These are phyloP conservation scores for Oligia latruncula DNA, from an alignment of 2,888 invertebrate genomes.

Conservation along the genomic window DNA sequence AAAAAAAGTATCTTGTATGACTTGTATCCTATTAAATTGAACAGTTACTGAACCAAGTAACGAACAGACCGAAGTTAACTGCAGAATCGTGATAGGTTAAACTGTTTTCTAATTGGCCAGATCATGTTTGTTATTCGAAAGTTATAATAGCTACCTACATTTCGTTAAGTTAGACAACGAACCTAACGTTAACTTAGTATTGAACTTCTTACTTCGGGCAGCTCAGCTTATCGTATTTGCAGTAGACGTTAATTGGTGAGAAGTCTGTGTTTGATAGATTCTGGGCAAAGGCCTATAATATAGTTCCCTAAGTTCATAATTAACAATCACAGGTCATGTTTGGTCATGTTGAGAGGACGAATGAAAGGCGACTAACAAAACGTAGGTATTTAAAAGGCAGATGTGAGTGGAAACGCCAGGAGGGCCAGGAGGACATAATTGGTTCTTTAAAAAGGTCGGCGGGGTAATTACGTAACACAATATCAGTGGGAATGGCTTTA, in stretches of 20 bases:
- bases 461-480: too few relatives aligned
- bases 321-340: not conserved
- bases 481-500: too few relatives aligned
- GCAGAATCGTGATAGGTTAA: conserved; percentile 62
- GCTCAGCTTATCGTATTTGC: conserved; percentile 8
- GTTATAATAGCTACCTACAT: conserved; percentile 40
- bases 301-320: not conserved
- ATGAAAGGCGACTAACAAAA: too few relatives aligned
- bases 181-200: not conserved
- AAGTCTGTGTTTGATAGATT: conserved; percentile 7
- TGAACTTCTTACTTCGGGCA: conserved; percentile 3
- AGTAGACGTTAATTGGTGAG: conserved; percentile 14
- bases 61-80: conserved; percentile 18
- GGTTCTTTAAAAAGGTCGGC: too few relatives aligned
- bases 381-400: too few relatives aligned
- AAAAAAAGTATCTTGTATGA: too few relatives aligned
- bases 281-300: not conserved
- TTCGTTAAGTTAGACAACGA: conserved; percentile 3
- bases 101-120: conserved; percentile 47
- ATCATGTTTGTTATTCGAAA: conserved; percentile 56
- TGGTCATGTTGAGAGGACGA: not conserved
- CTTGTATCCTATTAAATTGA: not conserved
- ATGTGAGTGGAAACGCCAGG: too few relatives aligned
- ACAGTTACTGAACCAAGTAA: conserved; percentile 14
- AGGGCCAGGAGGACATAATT: too few relatives aligned